Evolutionary conservation across 2,888 invertebrate species (phyloP), one percentile per base, ranked within the genome.

Genomic region (Tanypteryx hageni): DNA sequence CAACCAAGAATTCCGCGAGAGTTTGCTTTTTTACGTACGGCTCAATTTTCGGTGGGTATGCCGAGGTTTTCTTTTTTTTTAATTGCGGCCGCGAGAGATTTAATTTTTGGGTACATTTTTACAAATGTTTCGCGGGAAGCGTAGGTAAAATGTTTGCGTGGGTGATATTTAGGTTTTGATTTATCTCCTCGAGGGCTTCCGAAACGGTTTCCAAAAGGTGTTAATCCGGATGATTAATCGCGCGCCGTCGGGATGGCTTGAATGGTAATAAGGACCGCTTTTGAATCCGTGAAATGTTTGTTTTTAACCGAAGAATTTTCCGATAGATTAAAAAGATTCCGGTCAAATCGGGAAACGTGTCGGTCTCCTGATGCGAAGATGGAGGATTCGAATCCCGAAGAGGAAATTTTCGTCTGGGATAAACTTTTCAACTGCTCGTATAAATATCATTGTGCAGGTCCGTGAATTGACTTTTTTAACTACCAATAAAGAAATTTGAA

Each of bases 21-120:
- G 68, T 89, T 64, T 89, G 13, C 18, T 14, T 61, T 18, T 64
- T 86, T 14, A n/a, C 85, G n/a, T 86, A 86, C 61, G 86, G 59
- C 86, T 86, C 61, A 86, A 86, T 86, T 86, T 89, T 59, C 56
- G 64, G n/a, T 27, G 27, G 61, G 9, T 44, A 9, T 7, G 64
- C n/a, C 61, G 44, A 18, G 44, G 76, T 11, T 44, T 7, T 89
- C 44, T 27, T 58, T 59, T 89, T 68, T 89, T 61, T 89, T 59
- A 64, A 89, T 89, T 27, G 84, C 7, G 18, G 18, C 44, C 31
- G 31, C 44, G 11, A 56, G 57, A 82, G 13, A 1, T 68, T 89
- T 56, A 64, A 18, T 64, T 89, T 64, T 44, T 64, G 8, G 22
- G 13, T 18, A 13, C 61, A 7, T 59, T 59, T 11, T 11, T 59